Evolutionary conservation across 2,797 vertebrate species (phyloP).

Genomic region (Propithecus deckenii): DNA sequence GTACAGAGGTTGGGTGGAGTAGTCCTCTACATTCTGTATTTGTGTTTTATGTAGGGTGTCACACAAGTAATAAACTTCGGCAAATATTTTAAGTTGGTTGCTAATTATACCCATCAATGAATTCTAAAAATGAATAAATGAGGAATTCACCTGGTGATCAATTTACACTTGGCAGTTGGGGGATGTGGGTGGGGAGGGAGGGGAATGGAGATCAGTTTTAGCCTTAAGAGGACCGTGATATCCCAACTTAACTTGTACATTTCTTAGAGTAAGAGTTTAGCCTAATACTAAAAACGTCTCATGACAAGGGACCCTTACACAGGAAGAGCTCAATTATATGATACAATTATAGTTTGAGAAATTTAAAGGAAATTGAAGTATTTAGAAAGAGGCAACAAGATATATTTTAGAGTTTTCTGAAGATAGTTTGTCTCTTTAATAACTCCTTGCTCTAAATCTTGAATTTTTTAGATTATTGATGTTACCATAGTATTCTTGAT

Average conservation of each 20-base stretch:
- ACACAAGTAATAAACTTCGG: neutral
- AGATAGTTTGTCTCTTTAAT: neutral
- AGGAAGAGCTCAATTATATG: neutral
- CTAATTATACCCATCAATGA: neutral
- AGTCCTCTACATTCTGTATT: neutral
- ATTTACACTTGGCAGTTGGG: neutral
- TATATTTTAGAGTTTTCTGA: constrained; percentile 5
- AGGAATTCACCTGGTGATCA: neutral
- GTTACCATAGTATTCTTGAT: neutral
- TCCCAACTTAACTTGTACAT: neutral
- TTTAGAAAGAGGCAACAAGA: neutral
- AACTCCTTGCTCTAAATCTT: neutral
- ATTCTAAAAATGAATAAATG: neutral
- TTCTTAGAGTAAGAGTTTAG: neutral
- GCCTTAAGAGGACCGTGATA: neutral
- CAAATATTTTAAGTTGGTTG: neutral
- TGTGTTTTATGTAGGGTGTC: neutral
- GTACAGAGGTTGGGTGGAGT: neutral
- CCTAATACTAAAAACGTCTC: neutral
- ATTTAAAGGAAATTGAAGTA: neutral
- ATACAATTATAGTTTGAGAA: neutral
- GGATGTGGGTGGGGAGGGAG: neutral
- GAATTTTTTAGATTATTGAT: neutral
- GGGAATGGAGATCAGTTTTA: neutral
- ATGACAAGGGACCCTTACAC: neutral